phyloP scores from a whole-genome alignment of 2,113 vertebrate genomes.

The Potamarius usumacintae region DNA sequence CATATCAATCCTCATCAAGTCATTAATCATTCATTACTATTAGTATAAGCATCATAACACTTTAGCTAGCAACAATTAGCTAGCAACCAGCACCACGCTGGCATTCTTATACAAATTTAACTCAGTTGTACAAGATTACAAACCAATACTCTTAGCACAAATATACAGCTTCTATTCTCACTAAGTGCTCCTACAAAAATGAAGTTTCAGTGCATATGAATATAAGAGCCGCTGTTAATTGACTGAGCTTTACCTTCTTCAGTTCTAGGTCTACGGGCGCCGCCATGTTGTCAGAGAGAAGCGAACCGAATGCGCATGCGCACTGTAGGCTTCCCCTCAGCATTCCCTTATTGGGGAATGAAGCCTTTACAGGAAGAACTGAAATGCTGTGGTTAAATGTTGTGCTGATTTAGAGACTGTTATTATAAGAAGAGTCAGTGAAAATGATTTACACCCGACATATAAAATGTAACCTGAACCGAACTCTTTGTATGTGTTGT shows the following conservation, averaged over 20 bases:
- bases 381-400: neutral
- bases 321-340: neutral
- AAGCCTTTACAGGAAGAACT: neutral
- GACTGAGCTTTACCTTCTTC: conserved; percentile 69
- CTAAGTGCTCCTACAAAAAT: neutral
- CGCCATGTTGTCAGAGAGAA: conserved; percentile 64
- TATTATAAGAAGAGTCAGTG: conserved; percentile 13
- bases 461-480: neutral
- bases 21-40: neutral
- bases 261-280: conserved; percentile 73
- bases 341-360: neutral
- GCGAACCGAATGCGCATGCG: conserved; percentile 44
- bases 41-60: too few species aligned
- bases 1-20: neutral
- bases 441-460: conserved; percentile 3
- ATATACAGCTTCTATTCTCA: neutral
- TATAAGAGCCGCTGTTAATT: neutral
- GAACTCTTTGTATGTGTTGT: neutral
- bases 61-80: neutral
- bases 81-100: neutral
- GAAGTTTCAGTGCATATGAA: neutral
- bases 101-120: neutral
- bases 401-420: neutral
- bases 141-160: neutral
- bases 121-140: neutral